Conservation (phyloP, 2,797 vertebrate species). For the Muraenolepis orangiensis region DNA sequence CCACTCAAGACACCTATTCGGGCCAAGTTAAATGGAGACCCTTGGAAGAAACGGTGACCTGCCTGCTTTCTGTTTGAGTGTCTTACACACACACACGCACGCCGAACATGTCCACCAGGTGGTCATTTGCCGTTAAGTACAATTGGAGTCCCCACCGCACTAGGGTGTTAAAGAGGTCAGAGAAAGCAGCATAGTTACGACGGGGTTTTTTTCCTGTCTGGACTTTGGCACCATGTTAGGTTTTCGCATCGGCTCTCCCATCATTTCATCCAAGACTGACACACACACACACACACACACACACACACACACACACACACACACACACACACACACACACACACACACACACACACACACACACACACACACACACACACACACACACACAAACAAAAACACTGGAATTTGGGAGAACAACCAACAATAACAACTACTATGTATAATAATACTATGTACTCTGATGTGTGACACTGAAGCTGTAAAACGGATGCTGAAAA, state of each 20-base stretch:
- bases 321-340: no score
- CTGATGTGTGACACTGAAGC: no score
- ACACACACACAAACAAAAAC: no score
- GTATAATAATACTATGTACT: neutral
- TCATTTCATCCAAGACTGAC: neutral
- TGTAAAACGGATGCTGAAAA: no score
- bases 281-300: neutral
- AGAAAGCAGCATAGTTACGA: slow-evolving; percentile 47
- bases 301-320: neutral
- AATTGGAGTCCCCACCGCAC: neutral
- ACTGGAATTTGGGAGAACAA: no score
- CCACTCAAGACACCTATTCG: slow-evolving; percentile 11
- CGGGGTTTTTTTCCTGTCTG: slow-evolving; percentile 20
- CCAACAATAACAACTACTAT: no score
- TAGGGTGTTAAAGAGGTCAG: neutral
- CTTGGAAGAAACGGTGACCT: neutral
- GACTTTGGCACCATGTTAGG: slow-evolving; percentile 28
- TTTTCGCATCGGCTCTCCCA: slow-evolving; percentile 18
- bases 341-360: no score
- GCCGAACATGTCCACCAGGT: slow-evolving; percentile 23
- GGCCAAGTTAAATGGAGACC: slow-evolving; percentile 16
- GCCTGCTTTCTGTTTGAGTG: neutral
- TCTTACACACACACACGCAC: slow-evolving; percentile 14
- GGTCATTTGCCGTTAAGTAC: neutral
- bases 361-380: no score